Evolutionary conservation across 2,113 vertebrate species (phyloP), one percentile per base, ranked within the genome.

Genomic region (Ia io): DNA sequence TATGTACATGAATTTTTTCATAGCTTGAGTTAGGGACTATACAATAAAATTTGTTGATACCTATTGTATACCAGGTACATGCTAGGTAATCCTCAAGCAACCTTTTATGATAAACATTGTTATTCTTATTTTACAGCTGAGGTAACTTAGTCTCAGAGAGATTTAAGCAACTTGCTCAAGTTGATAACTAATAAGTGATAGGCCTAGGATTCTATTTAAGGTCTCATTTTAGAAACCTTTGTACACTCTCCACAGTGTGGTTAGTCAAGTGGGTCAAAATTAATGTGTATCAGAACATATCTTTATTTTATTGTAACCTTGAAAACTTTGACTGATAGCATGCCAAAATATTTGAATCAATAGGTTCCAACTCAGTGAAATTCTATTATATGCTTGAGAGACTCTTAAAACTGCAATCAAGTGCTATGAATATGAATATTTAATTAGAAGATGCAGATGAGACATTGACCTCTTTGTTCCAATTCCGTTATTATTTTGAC

Each of bases 361-460:
- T 88, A 71, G 0, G 2, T 84, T 95, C 35, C 40, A 92, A 32
- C 35, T 95, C 32, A 88, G n/a, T 97, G 35, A 93, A 85, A 89
- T 86, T 76, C 88, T 93, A 32, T 53, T 92, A 79, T 53, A 78
- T 84, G 42, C 44, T 70, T 88, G 95, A 84, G 44, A 90, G 84
- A 73, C 37, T 67, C 56, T 94, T 82, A 56, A 86, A 95, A 90
- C 16, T 47, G 44, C 80, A 95, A 28, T 51, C 44, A 17, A 84
- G 78, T 91, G 17, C 28, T 84, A 5, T 91, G 56, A 91, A 74
- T 91, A 61, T 84, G 53, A 73, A 79, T 65, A 51, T 91, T 56
- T 96, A 84, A 91, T 84, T 79, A 93, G 69, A 93, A 84, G 49
- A 77, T 77, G 63, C 32, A 47, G 35, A 82, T 44, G 42, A 22